Base-by-base conservation (phyloP, 2,113 vertebrate species). In the Candoia aspera region DNA sequence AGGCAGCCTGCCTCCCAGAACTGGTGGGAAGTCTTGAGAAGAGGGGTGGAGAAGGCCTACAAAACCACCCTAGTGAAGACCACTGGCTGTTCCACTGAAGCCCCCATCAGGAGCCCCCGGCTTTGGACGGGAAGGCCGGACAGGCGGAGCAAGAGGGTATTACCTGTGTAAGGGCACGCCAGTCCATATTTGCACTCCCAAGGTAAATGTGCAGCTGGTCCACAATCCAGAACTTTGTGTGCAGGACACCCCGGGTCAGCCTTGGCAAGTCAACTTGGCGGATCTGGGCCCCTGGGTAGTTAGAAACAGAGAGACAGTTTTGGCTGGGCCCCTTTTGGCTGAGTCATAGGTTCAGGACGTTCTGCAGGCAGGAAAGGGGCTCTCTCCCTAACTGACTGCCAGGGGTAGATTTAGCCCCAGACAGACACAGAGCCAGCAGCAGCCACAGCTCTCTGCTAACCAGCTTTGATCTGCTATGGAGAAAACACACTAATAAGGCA, bases 111-210 rank as follows among this genome's bases (percentile, higher is more conserved):
- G 46, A 29, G 24, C 84, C 24, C 24, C 46, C 12, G 13, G 10
- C 21, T 86, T 86, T 54, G 6, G 2, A 29, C 17, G 2, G 57
- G 73, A 42, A 73, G 5, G 64, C 29, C n/a, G 33, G n/a, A 6
- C 4, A 33, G 64, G 64, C 55, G 23, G 15, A 17, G 2, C 55
- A 8, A 1, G 6, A 21, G 1, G 5, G 9, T 2, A 29, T 0
- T 86, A 99, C 99, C 98, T 99, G 99, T 2, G 99, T 99, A 92
- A 99, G 95, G 4, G 99, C 98, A 29, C 99, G 98, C 99, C 99
- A 99, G 97, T 99, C 99, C 99, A 99, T 99, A 97, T 99, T 99
- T 94, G 99, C 98, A 12, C 99, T 99, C 60, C 99, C 99, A 0
- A 99, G 95, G 96, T 98, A 99, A 94, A 99, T 91, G 94, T 99